Conservation (phyloP, 1,140 invertebrate species). For the Leptopilina boulardi region DNA sequence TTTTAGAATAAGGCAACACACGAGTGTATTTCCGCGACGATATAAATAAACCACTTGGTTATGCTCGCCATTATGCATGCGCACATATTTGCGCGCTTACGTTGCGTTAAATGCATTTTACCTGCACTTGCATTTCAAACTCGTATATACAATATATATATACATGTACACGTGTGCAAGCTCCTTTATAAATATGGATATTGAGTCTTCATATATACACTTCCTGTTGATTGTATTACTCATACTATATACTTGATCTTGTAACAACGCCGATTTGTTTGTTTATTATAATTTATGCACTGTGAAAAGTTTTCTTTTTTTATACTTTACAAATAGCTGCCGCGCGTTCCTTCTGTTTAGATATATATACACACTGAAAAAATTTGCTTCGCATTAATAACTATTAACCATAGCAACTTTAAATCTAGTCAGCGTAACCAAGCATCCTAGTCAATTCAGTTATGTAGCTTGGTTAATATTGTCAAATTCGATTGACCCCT, state of each 20-base stretch:
- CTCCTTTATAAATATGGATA: conserved; percentile 53
- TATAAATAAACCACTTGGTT: conserved; percentile 73
- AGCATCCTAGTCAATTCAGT: no score
- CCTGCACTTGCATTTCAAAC: conserved; percentile 45
- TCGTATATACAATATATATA: conserved; percentile 34
- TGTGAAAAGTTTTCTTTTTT: not conserved
- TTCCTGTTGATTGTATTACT: conserved; percentile 37
- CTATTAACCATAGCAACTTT: no score
- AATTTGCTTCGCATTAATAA: no score
- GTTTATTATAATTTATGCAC: conserved; percentile 4
- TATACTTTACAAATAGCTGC: not conserved
- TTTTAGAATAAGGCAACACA: conserved; percentile 70
- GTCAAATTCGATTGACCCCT: no score
- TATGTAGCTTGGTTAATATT: no score
- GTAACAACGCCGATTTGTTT: conserved; percentile 6
- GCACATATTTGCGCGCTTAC: conserved; percentile 61
- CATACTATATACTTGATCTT: conserved; percentile 10
- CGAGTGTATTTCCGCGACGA: conserved; percentile 65
- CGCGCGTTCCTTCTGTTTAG: not conserved
- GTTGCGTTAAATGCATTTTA: conserved; percentile 42
- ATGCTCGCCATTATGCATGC: conserved; percentile 68
- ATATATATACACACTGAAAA: not conserved
- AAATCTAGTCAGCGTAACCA: no score
- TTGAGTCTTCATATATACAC: conserved; percentile 43
- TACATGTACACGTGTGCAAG: conserved; percentile 27